A percentile compares a stretch with the other conserved stretches of the same genome.
These are phyloP conservation scores for Alosa sapidissima DNA, from an alignment of 2,797 vertebrate genomes.

Conservation along the genomic window DNA sequence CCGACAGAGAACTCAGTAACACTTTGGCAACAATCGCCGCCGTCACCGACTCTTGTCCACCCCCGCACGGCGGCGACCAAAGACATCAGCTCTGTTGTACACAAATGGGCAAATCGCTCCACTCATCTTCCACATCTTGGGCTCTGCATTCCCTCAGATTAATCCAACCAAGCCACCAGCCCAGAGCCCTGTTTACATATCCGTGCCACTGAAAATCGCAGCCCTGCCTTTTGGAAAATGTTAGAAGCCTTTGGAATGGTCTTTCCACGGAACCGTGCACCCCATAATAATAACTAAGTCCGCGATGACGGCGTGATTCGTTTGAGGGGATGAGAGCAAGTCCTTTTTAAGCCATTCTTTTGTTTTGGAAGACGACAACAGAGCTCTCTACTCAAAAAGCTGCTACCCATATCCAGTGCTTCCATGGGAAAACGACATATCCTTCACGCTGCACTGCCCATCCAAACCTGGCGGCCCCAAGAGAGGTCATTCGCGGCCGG, in stretches of 20 bases:
- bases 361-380: conserved; percentile 4
- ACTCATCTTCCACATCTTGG: conserved; percentile 43
- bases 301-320: background rate
- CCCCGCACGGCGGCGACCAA: conserved; percentile 43
- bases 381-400: background rate
- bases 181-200: conserved; percentile 26
- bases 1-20: conserved; percentile 42
- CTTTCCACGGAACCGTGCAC: conserved; percentile 4
- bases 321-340: conserved; percentile 9
- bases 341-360: background rate
- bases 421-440: background rate
- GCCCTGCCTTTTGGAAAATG: conserved; percentile 29
- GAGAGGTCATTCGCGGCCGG: background rate
- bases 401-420: background rate
- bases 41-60: conserved; percentile 32
- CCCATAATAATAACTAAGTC: background rate
- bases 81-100: conserved; percentile 39
- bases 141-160: conserved; percentile 37
- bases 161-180: conserved; percentile 33
- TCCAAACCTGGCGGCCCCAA: background rate
- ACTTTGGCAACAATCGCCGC: conserved; percentile 40
- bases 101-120: conserved; percentile 35
- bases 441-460: background rate
- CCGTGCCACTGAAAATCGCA: conserved; percentile 38
- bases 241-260: conserved; percentile 38